Percentiles rank a stretch among this genome's conserved stretches.
These are phyloP conservation scores for Chloebia gouldiae DNA, from an alignment of 2,113 vertebrate species.

Conservation along the genomic window DNA sequence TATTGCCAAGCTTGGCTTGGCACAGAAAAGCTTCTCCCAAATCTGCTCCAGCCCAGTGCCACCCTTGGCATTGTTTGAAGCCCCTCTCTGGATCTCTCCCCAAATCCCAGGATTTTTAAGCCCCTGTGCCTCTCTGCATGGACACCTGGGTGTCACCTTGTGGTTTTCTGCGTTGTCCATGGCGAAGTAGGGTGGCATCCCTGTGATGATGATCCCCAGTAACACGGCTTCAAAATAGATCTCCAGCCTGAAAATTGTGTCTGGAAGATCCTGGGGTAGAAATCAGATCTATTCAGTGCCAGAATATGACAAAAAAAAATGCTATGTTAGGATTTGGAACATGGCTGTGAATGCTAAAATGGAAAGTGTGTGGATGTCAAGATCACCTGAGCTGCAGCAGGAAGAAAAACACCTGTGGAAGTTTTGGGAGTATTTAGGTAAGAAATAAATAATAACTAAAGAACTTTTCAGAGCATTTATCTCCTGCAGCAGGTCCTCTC, in stretches of 20 bases:
- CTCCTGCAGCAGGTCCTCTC: not conserved
- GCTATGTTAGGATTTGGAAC: accelerated
- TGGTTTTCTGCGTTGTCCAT: conserved; percentile 95
- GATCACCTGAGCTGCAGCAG: not conserved
- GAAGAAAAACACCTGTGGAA: not conserved
- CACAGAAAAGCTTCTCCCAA: not conserved
- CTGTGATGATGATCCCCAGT: conserved; percentile 89
- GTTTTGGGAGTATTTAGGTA: not conserved
- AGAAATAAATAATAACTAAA: not conserved
- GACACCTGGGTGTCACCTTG: conserved; percentile 75
- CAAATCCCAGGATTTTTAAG: not conserved
- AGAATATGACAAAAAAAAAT: accelerated
- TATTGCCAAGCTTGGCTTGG: not conserved
- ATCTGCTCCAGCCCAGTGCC: not conserved
- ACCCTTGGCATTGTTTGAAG: not conserved
- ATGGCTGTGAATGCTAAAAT: accelerated
- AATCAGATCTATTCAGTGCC: not conserved
- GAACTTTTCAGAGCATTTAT: not conserved
- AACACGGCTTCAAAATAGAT: conserved; percentile 84
- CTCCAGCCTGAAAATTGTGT: conserved; percentile 74
- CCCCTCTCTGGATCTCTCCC: accelerated
- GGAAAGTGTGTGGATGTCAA: too few relatives aligned
- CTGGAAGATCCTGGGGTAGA: conserved; percentile 72
- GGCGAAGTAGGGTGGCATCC: conserved; percentile 93
- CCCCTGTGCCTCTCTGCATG: accelerated